A percentile compares a stretch with the other conserved stretches of the same genome.
Conservation (phyloP, 2,888 invertebrate species). For the Bembecia ichneumoniformis region DNA sequence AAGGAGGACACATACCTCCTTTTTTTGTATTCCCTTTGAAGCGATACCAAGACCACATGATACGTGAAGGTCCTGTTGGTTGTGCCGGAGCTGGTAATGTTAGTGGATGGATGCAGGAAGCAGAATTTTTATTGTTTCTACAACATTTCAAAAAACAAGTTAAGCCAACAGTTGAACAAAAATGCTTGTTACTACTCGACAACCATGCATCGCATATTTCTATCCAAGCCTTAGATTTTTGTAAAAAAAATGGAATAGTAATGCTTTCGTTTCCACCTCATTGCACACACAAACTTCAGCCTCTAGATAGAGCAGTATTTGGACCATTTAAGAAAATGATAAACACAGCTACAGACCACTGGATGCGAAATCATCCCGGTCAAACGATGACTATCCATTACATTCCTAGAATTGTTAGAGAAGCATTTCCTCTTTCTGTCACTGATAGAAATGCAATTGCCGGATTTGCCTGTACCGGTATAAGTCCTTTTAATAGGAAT, state of each 20-base stretch:
- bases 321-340: conserved; percentile 25
- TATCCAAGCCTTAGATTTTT: conserved; percentile 19
- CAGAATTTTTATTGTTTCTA: conserved; percentile 18
- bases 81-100: conserved; percentile 12
- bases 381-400: conserved; percentile 7
- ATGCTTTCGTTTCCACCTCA: conserved; percentile 37
- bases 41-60: conserved; percentile 16
- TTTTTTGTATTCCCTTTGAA: conserved; percentile 21
- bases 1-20: conserved; percentile 23
- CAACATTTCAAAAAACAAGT: conserved; percentile 18
- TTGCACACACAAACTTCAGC: conserved; percentile 36
- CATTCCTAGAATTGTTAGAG: conserved; percentile 8
- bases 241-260: conserved; percentile 30
- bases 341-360: not conserved
- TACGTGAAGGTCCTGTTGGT: conserved; percentile 17
- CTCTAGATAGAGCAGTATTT: conserved; percentile 31
- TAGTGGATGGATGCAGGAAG: conserved; percentile 15
- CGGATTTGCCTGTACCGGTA: conserved; percentile 2
- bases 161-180: conserved; percentile 2
- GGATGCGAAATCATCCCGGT: conserved; percentile 2
- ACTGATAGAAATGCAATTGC: conserved; percentile 4
- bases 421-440: conserved; percentile 4
- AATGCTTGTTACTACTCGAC: conserved; percentile 20
- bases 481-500: conserved; percentile 5
- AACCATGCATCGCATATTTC: conserved; percentile 27